Conservation (phyloP, 2,888 invertebrate genomes). For the Drosophila pegasa region DNA sequence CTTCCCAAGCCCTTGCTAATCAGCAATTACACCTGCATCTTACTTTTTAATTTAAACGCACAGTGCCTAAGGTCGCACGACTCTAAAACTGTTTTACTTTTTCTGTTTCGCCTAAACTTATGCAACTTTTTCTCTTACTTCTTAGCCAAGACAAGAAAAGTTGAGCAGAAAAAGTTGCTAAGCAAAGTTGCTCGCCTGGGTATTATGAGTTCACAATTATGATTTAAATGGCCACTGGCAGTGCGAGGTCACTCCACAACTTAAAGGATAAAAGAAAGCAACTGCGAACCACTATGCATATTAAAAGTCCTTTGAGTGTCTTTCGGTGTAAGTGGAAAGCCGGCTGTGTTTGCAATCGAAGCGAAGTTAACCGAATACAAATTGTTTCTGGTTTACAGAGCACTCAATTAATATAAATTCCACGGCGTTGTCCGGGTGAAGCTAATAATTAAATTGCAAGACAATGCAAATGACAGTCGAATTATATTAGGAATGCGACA, state of each 20-base stretch:
- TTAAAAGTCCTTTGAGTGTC: not conserved
- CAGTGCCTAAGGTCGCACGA: not conserved
- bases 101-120: conserved; percentile 13
- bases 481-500: not conserved
- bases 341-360: not conserved
- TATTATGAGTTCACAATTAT: conserved; percentile 9
- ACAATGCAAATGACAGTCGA: not conserved
- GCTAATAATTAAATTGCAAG: not conserved
- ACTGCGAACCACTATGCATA: not conserved
- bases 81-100: conserved; percentile 1
- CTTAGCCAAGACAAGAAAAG: not conserved
- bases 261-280: not conserved
- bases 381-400: not conserved
- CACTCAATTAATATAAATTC: not conserved
- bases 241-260: not conserved
- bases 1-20: not conserved
- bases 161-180: conserved; percentile 6
- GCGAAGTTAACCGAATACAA: not conserved
- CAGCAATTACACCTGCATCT: conserved; percentile 3
- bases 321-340: not conserved
- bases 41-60: not conserved
- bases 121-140: not conserved
- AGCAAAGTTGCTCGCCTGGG: conserved; percentile 12
- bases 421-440: not conserved
- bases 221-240: not conserved